phyloP scores from a whole-genome alignment of 2,888 invertebrate genomes.

The Trisateles emortualis region DNA sequence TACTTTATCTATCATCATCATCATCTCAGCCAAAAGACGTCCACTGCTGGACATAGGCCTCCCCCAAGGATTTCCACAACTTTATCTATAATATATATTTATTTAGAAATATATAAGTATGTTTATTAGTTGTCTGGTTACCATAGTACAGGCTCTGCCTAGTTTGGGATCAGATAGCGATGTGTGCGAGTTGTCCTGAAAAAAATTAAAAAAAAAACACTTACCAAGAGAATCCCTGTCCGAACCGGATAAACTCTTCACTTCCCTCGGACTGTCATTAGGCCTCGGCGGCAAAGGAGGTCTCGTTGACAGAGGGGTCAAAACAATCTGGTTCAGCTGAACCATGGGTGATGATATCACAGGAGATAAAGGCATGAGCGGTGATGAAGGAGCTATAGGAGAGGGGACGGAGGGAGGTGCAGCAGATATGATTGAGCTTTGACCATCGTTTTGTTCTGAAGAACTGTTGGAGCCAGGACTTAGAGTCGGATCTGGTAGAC shows the following conservation, averaged over 20 bases:
- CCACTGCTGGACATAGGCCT: no score
- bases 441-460: conserved; percentile 80
- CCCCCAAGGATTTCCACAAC: no score
- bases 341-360: conserved; percentile 24
- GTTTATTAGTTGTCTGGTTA: no score
- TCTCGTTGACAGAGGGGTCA: conserved; percentile 67
- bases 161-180: no score
- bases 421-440: conserved; percentile 78
- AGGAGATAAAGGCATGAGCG: conserved; percentile 35
- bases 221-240: conserved; percentile 73
- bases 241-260: conserved; percentile 60
- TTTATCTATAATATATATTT: no score
- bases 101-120: no score
- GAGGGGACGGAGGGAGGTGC: conserved; percentile 52
- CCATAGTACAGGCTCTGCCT: no score
- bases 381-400: conserved; percentile 49
- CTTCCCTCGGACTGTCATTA: conserved; percentile 70
- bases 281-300: conserved; percentile 75
- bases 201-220: conserved; percentile 27
- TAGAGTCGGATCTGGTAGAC: conserved; percentile 73
- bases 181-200: no score
- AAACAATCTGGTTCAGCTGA: conserved; percentile 52
- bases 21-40: no score
- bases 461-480: conserved; percentile 84
- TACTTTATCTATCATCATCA: no score